A percentile compares a stretch with the other conserved stretches of the same genome.
Evolutionary conservation across 1,140 invertebrate genomes (phyloP).

Genomic region (Pissodes strobi): DNA sequence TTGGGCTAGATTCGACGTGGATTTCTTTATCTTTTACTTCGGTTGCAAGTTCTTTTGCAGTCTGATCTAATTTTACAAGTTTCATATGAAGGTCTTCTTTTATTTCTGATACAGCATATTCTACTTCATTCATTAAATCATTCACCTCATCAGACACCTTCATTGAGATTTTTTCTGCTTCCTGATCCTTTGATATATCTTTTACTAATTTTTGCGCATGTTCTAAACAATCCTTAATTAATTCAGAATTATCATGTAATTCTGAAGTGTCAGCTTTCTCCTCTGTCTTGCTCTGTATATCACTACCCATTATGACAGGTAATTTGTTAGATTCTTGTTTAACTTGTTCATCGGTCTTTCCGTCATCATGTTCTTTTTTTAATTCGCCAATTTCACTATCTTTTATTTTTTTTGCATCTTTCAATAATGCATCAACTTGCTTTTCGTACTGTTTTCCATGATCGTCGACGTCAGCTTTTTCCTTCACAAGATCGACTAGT

Average conservation of each 20-base stretch:
- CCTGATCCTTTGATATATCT: background rate
- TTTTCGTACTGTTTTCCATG: no score
- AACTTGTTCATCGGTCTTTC: no score
- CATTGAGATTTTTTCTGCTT: slow-evolving; percentile 9
- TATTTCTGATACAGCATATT: background rate
- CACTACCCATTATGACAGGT: no score
- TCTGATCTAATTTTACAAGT: background rate
- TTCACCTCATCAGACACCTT: slow-evolving; percentile 9
- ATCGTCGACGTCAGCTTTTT: no score
- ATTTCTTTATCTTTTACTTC: slow-evolving; percentile 12
- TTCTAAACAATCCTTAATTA: background rate
- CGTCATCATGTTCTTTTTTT: no score
- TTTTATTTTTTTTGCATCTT: no score
- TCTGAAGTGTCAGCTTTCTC: background rate
- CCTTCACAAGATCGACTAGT: no score
- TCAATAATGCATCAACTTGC: no score
- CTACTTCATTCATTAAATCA: slow-evolving; percentile 1
- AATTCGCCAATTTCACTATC: no score
- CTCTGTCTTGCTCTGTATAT: background rate
- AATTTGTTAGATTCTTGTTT: no score
- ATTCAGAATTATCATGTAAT: background rate
- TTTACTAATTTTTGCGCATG: slow-evolving; percentile 1
- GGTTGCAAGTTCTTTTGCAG: background rate
- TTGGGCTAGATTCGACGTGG: background rate
- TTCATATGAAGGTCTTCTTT: background rate